Evolutionary conservation across 2,797 vertebrate species (phyloP).

Genomic region (Poeciliopsis turneri): DNA sequence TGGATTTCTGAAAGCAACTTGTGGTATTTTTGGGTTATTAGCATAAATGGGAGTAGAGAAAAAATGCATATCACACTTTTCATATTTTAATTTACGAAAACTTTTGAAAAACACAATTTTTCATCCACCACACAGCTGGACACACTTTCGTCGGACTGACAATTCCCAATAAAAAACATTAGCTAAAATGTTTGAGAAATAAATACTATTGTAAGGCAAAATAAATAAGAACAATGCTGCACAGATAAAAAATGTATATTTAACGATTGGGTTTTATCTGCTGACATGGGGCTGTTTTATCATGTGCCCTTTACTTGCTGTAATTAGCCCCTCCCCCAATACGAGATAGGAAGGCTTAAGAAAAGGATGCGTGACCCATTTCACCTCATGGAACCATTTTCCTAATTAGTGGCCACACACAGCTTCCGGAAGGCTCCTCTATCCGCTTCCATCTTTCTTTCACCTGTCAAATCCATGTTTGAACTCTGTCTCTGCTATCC

Average conservation of each 20-base stretch:
- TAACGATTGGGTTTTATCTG: constrained; percentile 71
- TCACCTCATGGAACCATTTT: constrained; percentile 51
- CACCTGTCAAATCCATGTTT: constrained; percentile 39
- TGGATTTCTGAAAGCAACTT: neutral
- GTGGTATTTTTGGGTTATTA: neutral
- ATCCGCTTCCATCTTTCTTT: constrained; percentile 33
- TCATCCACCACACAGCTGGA: neutral
- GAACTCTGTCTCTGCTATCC: constrained; percentile 11
- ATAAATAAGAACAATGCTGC: constrained; percentile 10
- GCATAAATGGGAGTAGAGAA: neutral
- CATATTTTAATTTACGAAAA: neutral
- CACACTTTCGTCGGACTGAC: neutral
- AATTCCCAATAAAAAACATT: neutral
- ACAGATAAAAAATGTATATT: constrained; percentile 50
- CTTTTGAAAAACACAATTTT: neutral
- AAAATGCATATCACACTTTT: neutral
- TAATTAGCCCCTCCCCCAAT: constrained; percentile 79
- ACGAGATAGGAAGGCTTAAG: constrained; percentile 16
- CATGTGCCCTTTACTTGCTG: constrained; percentile 81
- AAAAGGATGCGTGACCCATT: constrained; percentile 42
- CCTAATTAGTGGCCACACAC: constrained; percentile 74
- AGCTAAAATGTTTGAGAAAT: neutral
- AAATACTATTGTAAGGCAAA: neutral
- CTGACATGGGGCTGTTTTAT: constrained; percentile 84
- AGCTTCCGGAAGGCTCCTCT: constrained; percentile 44